phyloP scores from a whole-genome alignment of 1,140 invertebrate species.

The Leptinotarsa texana region DNA sequence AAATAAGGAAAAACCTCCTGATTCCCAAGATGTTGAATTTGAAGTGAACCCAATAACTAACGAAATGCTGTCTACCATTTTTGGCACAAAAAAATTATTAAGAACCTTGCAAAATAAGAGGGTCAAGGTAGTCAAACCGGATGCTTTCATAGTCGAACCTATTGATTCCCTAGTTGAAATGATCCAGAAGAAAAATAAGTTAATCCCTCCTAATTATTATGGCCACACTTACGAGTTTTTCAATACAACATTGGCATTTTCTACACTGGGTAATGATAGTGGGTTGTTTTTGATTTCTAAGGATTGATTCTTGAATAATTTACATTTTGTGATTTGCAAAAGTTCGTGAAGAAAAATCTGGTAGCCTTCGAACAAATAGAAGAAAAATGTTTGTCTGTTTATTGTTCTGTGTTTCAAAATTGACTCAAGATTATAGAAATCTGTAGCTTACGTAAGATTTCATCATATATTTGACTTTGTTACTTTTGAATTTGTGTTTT shows the following conservation, averaged over 20 bases:
- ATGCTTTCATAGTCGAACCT: constrained; percentile 16
- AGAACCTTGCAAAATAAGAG: background rate
- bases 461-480: no score
- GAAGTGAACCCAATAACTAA: background rate
- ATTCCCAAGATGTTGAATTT: background rate
- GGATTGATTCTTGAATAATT: background rate
- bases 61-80: constrained; percentile 12
- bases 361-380: background rate
- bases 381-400: background rate
- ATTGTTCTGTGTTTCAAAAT: no score
- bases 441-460: no score
- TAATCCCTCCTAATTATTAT: background rate
- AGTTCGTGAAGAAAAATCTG: no score
- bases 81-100: background rate
- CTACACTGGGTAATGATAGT: constrained; percentile 4
- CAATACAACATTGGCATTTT: constrained; percentile 16
- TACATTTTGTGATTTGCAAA: no score
- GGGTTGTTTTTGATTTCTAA: background rate
- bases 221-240: constrained; percentile 11
- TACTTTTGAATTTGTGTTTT: no score
- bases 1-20: constrained; percentile 10
- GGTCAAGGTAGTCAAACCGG: constrained; percentile 2
- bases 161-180: constrained; percentile 10
- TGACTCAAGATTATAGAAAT: no score
- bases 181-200: constrained; percentile 10